Evolutionary conservation across 92 coral and sea anemone species (phyloP).

Genomic region (Heteractis magnifica): DNA sequence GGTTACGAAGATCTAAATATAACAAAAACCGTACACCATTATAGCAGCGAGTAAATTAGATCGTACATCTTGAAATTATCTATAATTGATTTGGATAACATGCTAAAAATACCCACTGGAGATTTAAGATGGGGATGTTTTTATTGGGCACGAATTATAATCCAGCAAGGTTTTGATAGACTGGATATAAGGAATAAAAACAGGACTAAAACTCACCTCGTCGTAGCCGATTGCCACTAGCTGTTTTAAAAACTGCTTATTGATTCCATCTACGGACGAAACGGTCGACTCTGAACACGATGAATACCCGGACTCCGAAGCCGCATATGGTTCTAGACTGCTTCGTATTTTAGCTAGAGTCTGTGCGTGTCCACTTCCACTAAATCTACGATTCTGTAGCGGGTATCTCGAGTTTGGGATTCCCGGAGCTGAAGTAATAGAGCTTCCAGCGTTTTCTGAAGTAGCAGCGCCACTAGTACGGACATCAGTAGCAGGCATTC

Average conservation of each 20-base stretch:
- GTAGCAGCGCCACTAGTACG: slow-evolving; percentile 37
- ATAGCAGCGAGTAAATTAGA: neutral
- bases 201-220: slow-evolving; percentile 48
- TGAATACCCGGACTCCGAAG: slow-evolving; percentile 84
- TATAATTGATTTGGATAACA: slow-evolving; percentile 13
- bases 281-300: slow-evolving; percentile 65
- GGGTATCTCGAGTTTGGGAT: slow-evolving; percentile 20
- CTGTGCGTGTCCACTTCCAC: slow-evolving; percentile 66
- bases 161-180: neutral
- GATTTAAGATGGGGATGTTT: slow-evolving; percentile 3
- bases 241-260: slow-evolving; percentile 68
- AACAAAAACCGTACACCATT: neutral
- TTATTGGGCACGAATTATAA: neutral
- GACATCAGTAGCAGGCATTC: slow-evolving; percentile 28
- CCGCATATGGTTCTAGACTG: slow-evolving; percentile 77
- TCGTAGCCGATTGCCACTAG: slow-evolving; percentile 73
- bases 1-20: slow-evolving; percentile 20
- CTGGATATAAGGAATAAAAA: too few relatives aligned
- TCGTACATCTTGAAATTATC: neutral
- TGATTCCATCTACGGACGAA: slow-evolving; percentile 49
- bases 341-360: slow-evolving; percentile 75
- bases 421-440: slow-evolving; percentile 38
- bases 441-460: slow-evolving; percentile 24
- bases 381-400: slow-evolving; percentile 33
- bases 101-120: slow-evolving; percentile 20